Evolutionary conservation across 2,888 invertebrate species (phyloP), one percentile per base, ranked within the genome.

Genomic region (Luffia ferchaultella): DNA sequence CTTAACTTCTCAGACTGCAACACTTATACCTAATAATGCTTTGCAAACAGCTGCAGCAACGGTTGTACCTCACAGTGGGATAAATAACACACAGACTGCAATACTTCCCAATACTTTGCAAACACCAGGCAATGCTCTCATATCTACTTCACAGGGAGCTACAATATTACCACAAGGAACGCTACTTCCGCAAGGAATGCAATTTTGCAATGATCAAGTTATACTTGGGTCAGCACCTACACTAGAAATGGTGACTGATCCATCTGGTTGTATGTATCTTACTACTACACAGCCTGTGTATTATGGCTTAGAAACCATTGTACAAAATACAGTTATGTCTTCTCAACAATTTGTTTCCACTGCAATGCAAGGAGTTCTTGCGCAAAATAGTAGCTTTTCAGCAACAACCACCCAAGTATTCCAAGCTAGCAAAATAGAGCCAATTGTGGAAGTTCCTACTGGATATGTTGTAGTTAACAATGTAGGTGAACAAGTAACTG

Each of bases 241-340:
- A 0, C 64, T 89, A 49, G 89, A 88, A 68, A 88, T 89, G 86
- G 88, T 88, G 15, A 85, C 87, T 12, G 87, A 89, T 65, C 86
- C 79, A 30, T 76, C 79, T 45, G 85, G 85, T 2, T 85, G 85
- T 55, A 87, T 88, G 74, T 85, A 88, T 62, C 66, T 89, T 51
- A 80, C 87, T 44, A 83, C 89, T 1, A 89, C 89, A 16, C 92
- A 92, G 60, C 93, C 93, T 2, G 89, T 93, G 61, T 93, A 92
- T 62, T 93, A 93, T 60, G 93, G 93, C 1, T 80, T 93, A 55
- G 93, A 94, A 75, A 93, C 93, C 0, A 93, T 93, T 50, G 93
- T 94, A 1, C 93, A 93, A 70, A 94, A 93, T 63, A 93, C 93
- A 2, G 93, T 93, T 0, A 93, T 93, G 93, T 92, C 92, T n/a